Base-by-base conservation (phyloP, 2,113 vertebrate genomes). In the Neolamprologus modestus region DNA sequence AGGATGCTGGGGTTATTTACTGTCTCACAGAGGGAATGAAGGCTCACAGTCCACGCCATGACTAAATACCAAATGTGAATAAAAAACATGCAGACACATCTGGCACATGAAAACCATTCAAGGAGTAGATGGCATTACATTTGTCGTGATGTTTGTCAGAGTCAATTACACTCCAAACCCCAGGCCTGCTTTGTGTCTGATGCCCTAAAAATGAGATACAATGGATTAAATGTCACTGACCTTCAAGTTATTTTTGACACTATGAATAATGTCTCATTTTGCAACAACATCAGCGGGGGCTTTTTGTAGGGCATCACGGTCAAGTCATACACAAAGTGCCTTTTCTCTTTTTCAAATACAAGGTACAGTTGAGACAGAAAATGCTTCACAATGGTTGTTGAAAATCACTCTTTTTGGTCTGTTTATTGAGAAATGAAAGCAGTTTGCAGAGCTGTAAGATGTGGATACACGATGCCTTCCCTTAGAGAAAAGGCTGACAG, bases 1-100 rank as follows among this genome's bases (percentile, higher is more conserved):
- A 95, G 90, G 94, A 93, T 81, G 50, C 89, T 57, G 84, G 80
- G 86, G 86, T 92, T 95, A 92, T 95, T 95, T 95, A 93, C 92
- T 92, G 87, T 82, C 91, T 87, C 89, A 90, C 76, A 90, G 79
- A 91, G 88, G 81, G 90, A 85, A 93, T 83, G 84, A 89, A 81
- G 76, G 42, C 92, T 90, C 84, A 90, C 88, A 92, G 84, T 89
- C 86, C 89, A 85, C 17, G 52, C 92, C 85, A 90, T 80, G 88
- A 91, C 93, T 92, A 94, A 94, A 95, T 90, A 91, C 78, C 92
- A 89, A 92, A 91, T 92, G 84, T 87, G 93, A 91, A 90, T 81
- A 80, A 79, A 92, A 91, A 92, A 91, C 57, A 92, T 33, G 78
- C 87, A 87, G 91, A 55, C 93, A 93, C 92, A 94, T 94, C 93